Evolutionary conservation across 2,888 invertebrate species (phyloP).

Genomic region (Nephrotoma appendiculata): DNA sequence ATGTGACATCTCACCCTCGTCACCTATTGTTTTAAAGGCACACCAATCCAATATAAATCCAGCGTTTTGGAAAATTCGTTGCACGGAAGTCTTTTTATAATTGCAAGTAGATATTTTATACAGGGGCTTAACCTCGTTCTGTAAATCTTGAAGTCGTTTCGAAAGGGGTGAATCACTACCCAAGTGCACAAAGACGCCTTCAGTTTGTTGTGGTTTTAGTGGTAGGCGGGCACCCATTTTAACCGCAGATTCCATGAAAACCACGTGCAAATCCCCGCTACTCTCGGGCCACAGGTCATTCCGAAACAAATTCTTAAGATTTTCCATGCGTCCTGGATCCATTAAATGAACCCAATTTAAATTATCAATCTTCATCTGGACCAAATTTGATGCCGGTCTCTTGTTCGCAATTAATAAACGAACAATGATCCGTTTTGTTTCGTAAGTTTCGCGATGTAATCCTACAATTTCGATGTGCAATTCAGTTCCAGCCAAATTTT

Average conservation of each 20-base stretch:
- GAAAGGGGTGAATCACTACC: conserved; percentile 68
- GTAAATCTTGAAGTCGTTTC: conserved; percentile 26
- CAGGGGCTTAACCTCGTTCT: conserved; percentile 70
- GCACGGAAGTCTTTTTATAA: conserved; percentile 74
- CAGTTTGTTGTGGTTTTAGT: conserved; percentile 66
- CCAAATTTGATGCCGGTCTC: conserved; percentile 55
- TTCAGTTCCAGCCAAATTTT: conserved; percentile 36
- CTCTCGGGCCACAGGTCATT: conserved; percentile 67
- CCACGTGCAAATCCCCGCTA: conserved; percentile 58
- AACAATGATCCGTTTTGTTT: conserved; percentile 49
- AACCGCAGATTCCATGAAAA: conserved; percentile 72
- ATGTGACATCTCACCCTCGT: conserved; percentile 2
- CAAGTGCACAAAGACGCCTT: conserved; percentile 70
- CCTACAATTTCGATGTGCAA: conserved; percentile 59
- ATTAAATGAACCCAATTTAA: conserved; percentile 78
- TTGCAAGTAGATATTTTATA: conserved; percentile 67
- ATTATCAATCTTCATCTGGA: conserved; percentile 80
- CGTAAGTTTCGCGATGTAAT: conserved; percentile 60
- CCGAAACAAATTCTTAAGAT: conserved; percentile 60
- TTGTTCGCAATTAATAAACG: conserved; percentile 51
- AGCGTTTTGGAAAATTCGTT: conserved; percentile 63
- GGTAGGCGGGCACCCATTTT: conserved; percentile 74
- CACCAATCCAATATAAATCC: conserved; percentile 81
- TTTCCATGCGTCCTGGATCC: conserved; percentile 54
- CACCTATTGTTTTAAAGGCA: conserved; percentile 58